Evolutionary conservation across 2,888 invertebrate genomes (phyloP), one percentile per base, ranked within the genome.

Genomic region (Baronia brevicornis): DNA sequence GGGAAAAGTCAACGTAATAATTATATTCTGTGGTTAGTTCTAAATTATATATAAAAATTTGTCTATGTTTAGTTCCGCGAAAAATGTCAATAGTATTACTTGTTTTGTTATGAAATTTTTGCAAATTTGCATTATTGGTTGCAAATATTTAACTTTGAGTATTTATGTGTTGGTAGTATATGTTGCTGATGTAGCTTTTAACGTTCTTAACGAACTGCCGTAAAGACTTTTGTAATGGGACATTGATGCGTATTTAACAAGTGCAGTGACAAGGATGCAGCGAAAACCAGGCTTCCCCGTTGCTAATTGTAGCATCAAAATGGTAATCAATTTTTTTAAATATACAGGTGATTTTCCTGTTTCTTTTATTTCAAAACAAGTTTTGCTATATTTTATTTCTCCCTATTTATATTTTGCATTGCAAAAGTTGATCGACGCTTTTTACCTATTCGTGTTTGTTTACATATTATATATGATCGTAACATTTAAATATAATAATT

Each of bases 261-360:
- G 20, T 36, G 27, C 33, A 30, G 15, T 35, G 33, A 9, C 32
- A 43, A 64, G 34, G 33, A 80, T 84, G 84, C 80, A 79, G 51
- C 61, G 84, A 40, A 82, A 82, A 57, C 70, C 80, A 32, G 72
- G 75, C 32, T 82, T 65, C 48, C 80, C 82, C 25, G 63, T 69
- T 11, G 64, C 71, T 5, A 79, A 74, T 49, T 82, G 78, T 56
- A 73, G 57, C 48, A 80, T 82, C 32, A 80, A 77, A 64, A 67
- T 80, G 78, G 84, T 84, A 75, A 63, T 37, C 54, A 41, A 35
- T 18, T 6, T 15, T 4, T 11, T 18, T 26, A n/a, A n/a, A n/a
- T n/a, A n/a, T 24, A 23, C 12, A n/a, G n/a, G 11, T 17, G 6
- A 10, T 18, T n/a, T 17, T n/a, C 6, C 18, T 4, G 4, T 31